Percentiles rank a stretch among this genome's conserved stretches.
These are phyloP conservation scores for Pristis pectinata DNA, from an alignment of 2,797 vertebrate species.

Conservation along the genomic window DNA sequence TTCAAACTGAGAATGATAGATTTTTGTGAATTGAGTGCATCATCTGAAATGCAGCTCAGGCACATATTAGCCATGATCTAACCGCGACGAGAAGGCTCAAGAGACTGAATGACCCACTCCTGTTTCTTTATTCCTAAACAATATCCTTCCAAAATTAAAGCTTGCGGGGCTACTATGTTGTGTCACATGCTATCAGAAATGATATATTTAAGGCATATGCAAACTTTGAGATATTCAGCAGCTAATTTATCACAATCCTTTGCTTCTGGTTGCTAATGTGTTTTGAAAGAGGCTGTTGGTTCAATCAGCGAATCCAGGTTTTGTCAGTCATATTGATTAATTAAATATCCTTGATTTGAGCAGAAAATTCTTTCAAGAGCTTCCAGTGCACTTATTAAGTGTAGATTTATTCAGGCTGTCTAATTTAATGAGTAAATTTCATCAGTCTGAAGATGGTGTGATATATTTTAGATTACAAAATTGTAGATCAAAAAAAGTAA, in stretches of 20 bases:
- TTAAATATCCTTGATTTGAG: conserved; percentile 21
- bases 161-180: not conserved
- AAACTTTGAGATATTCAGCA: not conserved
- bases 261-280: conserved; percentile 2
- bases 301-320: not conserved
- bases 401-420: not conserved
- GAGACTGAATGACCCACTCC: not conserved
- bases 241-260: not conserved
- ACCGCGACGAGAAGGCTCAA: not conserved
- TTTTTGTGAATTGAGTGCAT: too few species aligned
- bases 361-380: conserved; percentile 9
- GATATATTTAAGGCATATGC: not conserved
- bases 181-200: not conserved
- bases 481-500: not conserved
- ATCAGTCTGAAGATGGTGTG: not conserved
- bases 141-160: not conserved
- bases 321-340: not conserved
- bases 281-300: not conserved
- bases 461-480: conserved; percentile 3
- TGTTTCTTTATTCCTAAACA: not conserved
- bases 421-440: not conserved
- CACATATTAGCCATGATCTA: not conserved
- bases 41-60: not conserved
- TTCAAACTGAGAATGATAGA: not conserved
- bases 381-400: not conserved